Conservation (phyloP, 2,113 vertebrate genomes). For the Lates calcarifer region DNA sequence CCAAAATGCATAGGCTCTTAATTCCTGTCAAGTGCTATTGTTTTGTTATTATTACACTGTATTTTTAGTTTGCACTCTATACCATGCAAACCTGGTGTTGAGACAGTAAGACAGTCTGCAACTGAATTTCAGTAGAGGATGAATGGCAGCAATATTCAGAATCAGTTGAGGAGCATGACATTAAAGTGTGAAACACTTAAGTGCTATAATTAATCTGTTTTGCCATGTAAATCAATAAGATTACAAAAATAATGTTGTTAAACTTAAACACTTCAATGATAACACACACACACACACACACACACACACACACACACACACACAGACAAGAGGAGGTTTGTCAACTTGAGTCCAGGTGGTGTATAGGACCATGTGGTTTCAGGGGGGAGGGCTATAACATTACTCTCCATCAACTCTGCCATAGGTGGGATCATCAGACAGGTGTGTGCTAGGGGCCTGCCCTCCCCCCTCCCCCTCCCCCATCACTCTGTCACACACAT, state of each 20-base stretch:
- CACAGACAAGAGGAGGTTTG: neutral
- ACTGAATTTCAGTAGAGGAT: neutral
- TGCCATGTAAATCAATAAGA: neutral
- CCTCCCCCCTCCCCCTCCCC: slow-evolving; percentile 19
- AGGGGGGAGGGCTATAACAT: slow-evolving; percentile 65
- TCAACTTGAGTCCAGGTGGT: slow-evolving; percentile 71
- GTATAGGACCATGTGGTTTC: slow-evolving; percentile 56
- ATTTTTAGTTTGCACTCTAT: neutral
- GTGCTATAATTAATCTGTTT: neutral
- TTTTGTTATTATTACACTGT: neutral
- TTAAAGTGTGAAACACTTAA: too few species aligned
- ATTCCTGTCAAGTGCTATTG: neutral
- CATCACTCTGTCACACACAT: neutral
- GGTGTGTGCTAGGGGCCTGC: slow-evolving; percentile 70
- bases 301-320: slow-evolving; percentile 16
- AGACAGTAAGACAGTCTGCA: too few species aligned
- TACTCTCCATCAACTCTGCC: slow-evolving; percentile 70
- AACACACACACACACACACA: slow-evolving; percentile 36
- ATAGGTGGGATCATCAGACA: slow-evolving; percentile 73
- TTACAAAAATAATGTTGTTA: neutral
- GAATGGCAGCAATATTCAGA: neutral
- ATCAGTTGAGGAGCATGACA: too few species aligned
- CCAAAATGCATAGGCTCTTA: neutral
- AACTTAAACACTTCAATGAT: neutral
- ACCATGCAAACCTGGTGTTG: too few species aligned